Conservation (phyloP, 2,113 vertebrate genomes). For the Piaya cayana region DNA sequence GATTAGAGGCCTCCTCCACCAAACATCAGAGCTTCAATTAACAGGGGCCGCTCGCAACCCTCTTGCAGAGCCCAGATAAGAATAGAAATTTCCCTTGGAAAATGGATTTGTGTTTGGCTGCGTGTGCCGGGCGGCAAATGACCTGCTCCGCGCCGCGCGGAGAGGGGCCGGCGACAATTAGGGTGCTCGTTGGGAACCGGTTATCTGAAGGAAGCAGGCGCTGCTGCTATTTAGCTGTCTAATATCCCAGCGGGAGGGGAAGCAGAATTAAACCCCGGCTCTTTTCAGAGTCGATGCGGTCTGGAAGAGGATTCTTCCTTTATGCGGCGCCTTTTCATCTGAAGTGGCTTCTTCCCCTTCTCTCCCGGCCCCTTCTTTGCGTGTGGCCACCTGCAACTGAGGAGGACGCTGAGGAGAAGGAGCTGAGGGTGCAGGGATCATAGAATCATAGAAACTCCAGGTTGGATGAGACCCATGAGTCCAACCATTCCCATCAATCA, state of each 20-base stretch:
- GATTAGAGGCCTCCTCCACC: conserved; percentile 73
- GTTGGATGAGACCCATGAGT: too few species aligned
- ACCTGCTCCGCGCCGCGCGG: conserved; percentile 65
- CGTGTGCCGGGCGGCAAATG: conserved; percentile 73
- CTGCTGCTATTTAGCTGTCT: conserved; percentile 72
- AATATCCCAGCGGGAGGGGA: conserved; percentile 71
- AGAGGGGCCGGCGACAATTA: conserved; percentile 77
- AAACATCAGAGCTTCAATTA: conserved; percentile 80
- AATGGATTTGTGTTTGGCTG: conserved; percentile 79
- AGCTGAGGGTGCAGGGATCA: not conserved
- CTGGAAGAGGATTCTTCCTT: conserved; percentile 41
- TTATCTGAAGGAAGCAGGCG: conserved; percentile 81
- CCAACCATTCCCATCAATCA: too few species aligned
- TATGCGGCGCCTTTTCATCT: not conserved
- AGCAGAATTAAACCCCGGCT: conserved; percentile 56
- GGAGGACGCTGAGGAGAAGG: not conserved
- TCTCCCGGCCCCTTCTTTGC: not conserved
- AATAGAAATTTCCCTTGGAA: conserved; percentile 78
- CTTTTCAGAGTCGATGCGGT: conserved; percentile 32
- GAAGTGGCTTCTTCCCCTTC: not conserved
- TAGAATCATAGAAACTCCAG: too few species aligned
- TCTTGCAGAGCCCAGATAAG: conserved; percentile 83
- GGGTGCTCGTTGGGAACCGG: conserved; percentile 72
- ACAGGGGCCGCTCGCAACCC: conserved; percentile 70
- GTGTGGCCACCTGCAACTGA: not conserved